Conservation (phyloP, 2,113 vertebrate species). For the Oplegnathus fasciatus region DNA sequence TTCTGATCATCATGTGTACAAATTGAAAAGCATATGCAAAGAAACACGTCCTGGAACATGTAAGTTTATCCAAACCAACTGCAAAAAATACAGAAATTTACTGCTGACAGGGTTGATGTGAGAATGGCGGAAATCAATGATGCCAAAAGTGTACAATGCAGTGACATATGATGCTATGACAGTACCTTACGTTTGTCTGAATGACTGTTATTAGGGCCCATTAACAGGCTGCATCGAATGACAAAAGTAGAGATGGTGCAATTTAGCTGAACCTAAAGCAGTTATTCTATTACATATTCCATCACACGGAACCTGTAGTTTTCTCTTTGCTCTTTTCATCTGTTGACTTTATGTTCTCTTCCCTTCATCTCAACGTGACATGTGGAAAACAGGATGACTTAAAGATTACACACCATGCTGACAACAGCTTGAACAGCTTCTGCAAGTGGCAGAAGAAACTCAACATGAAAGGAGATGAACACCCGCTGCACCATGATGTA, state of each 20-base stretch:
- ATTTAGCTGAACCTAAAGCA: neutral
- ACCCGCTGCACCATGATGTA: constrained; percentile 93
- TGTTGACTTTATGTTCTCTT: neutral
- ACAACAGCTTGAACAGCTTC: constrained; percentile 95
- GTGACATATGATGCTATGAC: neutral
- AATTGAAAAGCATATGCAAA: neutral
- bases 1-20: neutral
- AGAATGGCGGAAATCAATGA: neutral
- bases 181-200: neutral
- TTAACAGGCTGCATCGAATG: neutral
- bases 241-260: neutral
- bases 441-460: constrained; percentile 98
- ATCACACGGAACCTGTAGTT: neutral
- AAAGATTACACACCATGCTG: constrained; percentile 95
- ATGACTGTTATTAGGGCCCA: neutral
- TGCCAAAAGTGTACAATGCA: neutral
- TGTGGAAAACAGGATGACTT: constrained; percentile 88
- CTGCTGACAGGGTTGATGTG: no score
- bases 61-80: neutral
- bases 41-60: neutral
- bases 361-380: neutral
- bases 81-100: neutral
- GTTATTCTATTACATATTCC: neutral
- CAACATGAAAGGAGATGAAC: constrained; percentile 91
- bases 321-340: neutral